Evolutionary conservation across 2,113 vertebrate species (phyloP).

Genomic region (Noturus placidus): DNA sequence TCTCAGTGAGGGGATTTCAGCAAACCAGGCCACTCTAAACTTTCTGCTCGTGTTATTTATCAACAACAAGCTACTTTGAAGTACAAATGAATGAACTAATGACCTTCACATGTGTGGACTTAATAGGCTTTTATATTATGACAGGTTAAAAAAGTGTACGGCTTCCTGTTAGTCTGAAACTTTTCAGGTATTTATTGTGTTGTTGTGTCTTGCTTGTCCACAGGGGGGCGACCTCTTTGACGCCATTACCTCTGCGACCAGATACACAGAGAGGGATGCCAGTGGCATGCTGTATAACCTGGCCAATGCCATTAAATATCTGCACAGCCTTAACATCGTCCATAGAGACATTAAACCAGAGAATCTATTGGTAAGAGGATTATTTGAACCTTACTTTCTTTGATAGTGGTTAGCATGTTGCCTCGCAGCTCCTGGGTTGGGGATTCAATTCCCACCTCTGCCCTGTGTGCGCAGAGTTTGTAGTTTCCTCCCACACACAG

Average conservation of each 20-base stretch:
- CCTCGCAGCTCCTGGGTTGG: too few species aligned
- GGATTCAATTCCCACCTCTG: too few species aligned
- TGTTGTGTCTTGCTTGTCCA: slow-evolving; percentile 53
- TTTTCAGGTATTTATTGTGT: slow-evolving; percentile 14
- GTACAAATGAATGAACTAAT: neutral
- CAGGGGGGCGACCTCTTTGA: slow-evolving; percentile 98
- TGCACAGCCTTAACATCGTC: slow-evolving; percentile 94
- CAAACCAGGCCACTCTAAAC: slow-evolving; percentile 52
- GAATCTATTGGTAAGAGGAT: slow-evolving; percentile 88
- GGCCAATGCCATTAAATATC: slow-evolving; percentile 95
- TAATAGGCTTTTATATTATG: slow-evolving; percentile 15
- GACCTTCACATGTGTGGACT: neutral
- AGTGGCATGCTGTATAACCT: slow-evolving; percentile 97
- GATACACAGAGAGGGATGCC: slow-evolving; percentile 95
- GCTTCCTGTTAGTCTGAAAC: neutral
- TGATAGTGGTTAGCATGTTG: too few species aligned
- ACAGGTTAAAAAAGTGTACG: neutral
- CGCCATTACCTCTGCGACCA: slow-evolving; percentile 94
- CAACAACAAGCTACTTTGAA: slow-evolving; percentile 24
- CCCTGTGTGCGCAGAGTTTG: too few species aligned
- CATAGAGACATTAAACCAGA: slow-evolving; percentile 98
- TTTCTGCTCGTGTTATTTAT: slow-evolving; percentile 23
- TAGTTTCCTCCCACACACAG: too few species aligned
- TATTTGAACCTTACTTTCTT: neutral
- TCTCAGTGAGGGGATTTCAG: slow-evolving; percentile 47